Evolutionary conservation across 2,888 invertebrate species (phyloP).

Genomic region (Nomada ferruginata): DNA sequence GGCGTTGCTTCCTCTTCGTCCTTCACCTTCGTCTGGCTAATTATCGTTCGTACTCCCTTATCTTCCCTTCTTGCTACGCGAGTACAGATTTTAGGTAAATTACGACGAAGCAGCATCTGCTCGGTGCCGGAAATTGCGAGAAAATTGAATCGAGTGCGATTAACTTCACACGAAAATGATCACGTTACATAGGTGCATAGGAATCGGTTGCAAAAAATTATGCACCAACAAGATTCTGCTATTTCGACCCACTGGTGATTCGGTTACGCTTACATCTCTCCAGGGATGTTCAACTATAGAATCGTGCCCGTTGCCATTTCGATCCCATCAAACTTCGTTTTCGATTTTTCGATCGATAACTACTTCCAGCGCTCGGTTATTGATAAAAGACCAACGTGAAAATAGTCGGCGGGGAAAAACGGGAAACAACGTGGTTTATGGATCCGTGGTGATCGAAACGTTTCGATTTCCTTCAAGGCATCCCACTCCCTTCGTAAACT

Average conservation of each 20-base stretch:
- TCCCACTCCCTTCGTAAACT: constrained; percentile 39
- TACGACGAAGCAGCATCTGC: neutral
- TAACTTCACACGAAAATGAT: neutral
- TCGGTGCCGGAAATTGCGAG: constrained; percentile 10
- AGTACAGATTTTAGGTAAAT: neutral
- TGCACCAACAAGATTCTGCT: neutral
- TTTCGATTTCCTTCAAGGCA: constrained; percentile 24
- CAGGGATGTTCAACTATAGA: neutral
- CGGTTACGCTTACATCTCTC: constrained; percentile 12
- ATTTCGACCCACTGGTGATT: neutral
- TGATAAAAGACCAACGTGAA: neutral
- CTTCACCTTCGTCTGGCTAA: neutral
- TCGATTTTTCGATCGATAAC: constrained; percentile 50
- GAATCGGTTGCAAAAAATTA: neutral
- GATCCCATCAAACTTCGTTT: constrained; percentile 13
- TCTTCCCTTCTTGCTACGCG: neutral
- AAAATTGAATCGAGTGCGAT: constrained; percentile 14
- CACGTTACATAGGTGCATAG: neutral
- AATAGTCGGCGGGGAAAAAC: neutral
- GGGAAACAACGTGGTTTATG: neutral
- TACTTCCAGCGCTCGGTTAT: constrained; percentile 26
- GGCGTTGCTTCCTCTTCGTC: neutral
- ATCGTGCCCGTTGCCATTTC: neutral
- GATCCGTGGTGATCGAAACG: neutral
- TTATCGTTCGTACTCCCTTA: constrained; percentile 3